Base-by-base conservation (phyloP, 2,888 invertebrate genomes). In the Drosophila nigricruria region DNA sequence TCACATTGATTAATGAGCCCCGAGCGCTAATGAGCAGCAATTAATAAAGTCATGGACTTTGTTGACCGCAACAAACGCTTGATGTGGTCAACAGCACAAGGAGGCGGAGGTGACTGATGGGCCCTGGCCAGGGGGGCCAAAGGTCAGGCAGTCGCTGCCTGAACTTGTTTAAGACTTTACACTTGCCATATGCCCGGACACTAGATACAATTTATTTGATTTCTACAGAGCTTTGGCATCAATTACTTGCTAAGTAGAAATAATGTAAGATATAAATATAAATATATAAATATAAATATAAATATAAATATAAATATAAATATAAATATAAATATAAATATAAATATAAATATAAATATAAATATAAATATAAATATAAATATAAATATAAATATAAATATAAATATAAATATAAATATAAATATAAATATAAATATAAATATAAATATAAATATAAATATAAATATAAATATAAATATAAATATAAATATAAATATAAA, bases 21-120 rank as follows among this genome's bases (percentile, higher is more conserved):
- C 50, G 70, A 79, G 88, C 88, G 91, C 90, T 89, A 90, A 89
- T 89, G 88, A 89, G 88, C 83, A 79, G 83, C 90, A 90, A 89
- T 89, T 89, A 89, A 89, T 89, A 89, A 89, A 90, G 88, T 86
- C 86, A 86, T 86, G 89, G 87, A 86, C 86, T 86, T 70, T 82
- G 79, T 78, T 88, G 88, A 80, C 89, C 90, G 58, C 84, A 77
- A 72, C 68, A 75, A 70, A 50, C 60, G 64, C 75, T 56, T 58
- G 36, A 59, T 73, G 73, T 67, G 78, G 78, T 66, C 59, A 47
- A 49, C 59, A 43, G 57, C 40, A 62, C 62, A 18, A 6, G 50
- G 18, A 49, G 49, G 49, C 30, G 40, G 25, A 58, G 63, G 12
- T 30, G 50, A 49, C 16, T 6, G 56, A 30, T 43, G 52, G 63